Base-by-base conservation (phyloP, 1,140 invertebrate genomes). In the Lasioglossum baleicum region DNA sequence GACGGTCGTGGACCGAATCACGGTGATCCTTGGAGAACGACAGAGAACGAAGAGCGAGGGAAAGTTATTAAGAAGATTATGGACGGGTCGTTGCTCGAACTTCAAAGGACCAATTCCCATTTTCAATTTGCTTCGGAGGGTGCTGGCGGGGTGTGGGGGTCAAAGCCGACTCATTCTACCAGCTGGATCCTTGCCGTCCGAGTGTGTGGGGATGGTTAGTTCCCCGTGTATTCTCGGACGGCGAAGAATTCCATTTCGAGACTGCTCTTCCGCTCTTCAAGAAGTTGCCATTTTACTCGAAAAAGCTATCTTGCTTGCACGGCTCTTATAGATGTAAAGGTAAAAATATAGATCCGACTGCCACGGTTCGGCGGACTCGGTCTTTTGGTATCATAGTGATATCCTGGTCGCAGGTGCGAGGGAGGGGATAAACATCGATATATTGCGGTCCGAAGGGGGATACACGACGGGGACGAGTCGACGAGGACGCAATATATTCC, bases 101-200 rank as follows among this genome's bases (percentile, higher is more conserved):
- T 91, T 93, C 90, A 92, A 93, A 93, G 89, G 85, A 91, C 88
- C 90, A 88, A 91, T 92, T 92, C 84, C 87, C 87, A 87, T 91
- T 92, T 92, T 92, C 89, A 91, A 92, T 93, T 92, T 90, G 86
- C 84, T 74, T 42, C 68, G 35, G 75, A 68, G 35, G 35, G 35
- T 35, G 35, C 35, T 6, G 72, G 35, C 6, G 8, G 15, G 53
- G 7, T 26, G 80, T 72, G 79, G 78, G 74, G 76, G 81, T 84
- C 78, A 87, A 88, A 88, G 84, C 87, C 81, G 64, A 79, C 75
- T 71, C 69, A 65, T 83, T 84, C 74, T 76, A 71, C 58, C 66
- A 51, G 78, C 75, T 70, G 73, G 82, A 86, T 82, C 82, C 70
- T 76, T 66, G 83, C 81, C 61, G 82, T 85, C 80, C 81, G 56